Base-by-base conservation (phyloP, 2,888 invertebrate genomes). In the Leuctra nigra region DNA sequence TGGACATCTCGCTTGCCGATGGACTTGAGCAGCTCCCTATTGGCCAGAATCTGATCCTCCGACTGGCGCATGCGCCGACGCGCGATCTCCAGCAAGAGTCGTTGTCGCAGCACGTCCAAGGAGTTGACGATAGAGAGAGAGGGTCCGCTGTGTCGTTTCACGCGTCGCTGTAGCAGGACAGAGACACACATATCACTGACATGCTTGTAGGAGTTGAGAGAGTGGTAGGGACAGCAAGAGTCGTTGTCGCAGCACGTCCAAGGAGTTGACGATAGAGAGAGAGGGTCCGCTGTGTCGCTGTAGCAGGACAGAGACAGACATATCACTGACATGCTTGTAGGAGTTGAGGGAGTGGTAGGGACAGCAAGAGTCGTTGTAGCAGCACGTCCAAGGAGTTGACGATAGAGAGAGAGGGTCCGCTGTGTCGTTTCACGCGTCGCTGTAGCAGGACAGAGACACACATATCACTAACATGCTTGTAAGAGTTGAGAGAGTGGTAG, bases 51-150 rank as follows among this genome's bases (percentile, higher is more conserved):
- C 69, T 86, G 83, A 67, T 80, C 79, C 67, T 80, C 81, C 63
- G 84, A 82, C 68, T 88, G 85, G 64, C 84, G 80, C 75, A 86
- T 86, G 75, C 88, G 86, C 71, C 89, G 84, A 67, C 91, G 82
- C 14, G 87, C 87, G 63, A 91, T 84, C 73, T 91, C 91, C 64
- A 91, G 73, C 62, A 91, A 72, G 48, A 91, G 80, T 67, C 90
- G 80, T 70, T 91, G 86, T 62, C 91, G 81, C 44, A 92, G 77
- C 52, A 91, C 91, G 70, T 91, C 91, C 78, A 92, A 75, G 1
- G 91, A 88, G 75, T 90, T 89, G 67, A 87, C 87, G 73, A 92
- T 90, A 62, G 91, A 91, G 63, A 92, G 75, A 13, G 87, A 87
- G 4, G 70, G 71, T 9, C 29, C 48, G 4, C 55, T 55, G 29